Conservation (phyloP, 2,113 vertebrate species). For the Thymallus thymallus region DNA sequence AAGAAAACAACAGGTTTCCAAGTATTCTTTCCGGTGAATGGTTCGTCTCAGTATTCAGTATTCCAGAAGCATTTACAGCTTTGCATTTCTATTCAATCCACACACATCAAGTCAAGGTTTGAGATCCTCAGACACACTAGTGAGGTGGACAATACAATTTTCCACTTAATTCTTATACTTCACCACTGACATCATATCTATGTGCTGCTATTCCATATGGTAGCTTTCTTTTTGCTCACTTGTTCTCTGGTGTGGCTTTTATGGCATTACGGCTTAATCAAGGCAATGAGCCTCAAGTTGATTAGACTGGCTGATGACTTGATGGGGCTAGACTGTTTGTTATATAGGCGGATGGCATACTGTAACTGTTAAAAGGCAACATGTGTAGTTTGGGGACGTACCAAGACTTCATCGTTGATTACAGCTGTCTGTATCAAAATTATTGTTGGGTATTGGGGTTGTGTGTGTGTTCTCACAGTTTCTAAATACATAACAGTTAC, state of each 20-base stretch:
- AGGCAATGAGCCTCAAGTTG: conserved; percentile 61
- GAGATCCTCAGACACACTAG: conserved; percentile 13
- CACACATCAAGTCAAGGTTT: conserved; percentile 26
- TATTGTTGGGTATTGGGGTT: too few species aligned
- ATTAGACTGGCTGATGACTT: conserved; percentile 75
- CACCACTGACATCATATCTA: conserved; percentile 16
- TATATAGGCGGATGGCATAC: conserved; percentile 29
- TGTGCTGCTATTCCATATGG: background rate
- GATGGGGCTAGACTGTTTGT: conserved; percentile 57
- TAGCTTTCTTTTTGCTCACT: conserved; percentile 7
- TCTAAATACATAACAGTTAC: too few species aligned
- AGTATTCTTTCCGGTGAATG: conserved; percentile 22
- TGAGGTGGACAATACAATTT: background rate
- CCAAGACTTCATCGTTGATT: background rate
- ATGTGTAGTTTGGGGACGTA: background rate
- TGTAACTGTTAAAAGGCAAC: background rate
- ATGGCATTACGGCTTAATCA: conserved; percentile 51
- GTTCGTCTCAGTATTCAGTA: conserved; percentile 21
- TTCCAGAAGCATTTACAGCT: conserved; percentile 33
- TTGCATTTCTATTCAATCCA: conserved; percentile 49
- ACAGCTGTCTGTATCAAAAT: background rate
- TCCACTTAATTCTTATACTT: background rate
- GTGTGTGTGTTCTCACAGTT: too few species aligned
- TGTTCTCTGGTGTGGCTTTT: conserved; percentile 25
- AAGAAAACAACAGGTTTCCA: conserved; percentile 35